phyloP scores from a whole-genome alignment of 2,888 invertebrate species.

The Leistus spinibarbis region DNA sequence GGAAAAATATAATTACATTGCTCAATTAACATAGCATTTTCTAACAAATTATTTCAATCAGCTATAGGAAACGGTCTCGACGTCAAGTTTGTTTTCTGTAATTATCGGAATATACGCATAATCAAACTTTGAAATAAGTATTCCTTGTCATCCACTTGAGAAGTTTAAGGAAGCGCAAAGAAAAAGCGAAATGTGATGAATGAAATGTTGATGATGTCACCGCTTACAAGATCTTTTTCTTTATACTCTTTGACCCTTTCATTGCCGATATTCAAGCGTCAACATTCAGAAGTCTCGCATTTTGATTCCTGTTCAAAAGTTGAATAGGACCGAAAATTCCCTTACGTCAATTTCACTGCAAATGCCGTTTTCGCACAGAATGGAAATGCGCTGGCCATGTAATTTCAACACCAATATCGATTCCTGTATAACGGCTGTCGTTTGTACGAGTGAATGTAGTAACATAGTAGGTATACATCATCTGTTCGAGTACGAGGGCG shows the following conservation, averaged over 20 bases:
- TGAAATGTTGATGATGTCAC: neutral
- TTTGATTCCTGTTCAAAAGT: conserved; percentile 27
- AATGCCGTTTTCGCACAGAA: conserved; percentile 8
- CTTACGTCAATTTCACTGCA: conserved; percentile 30
- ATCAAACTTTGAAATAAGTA: too few species aligned
- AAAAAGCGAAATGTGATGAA: too few species aligned
- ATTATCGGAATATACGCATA: too few species aligned
- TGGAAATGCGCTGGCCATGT: conserved; percentile 1
- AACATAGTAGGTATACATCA: too few species aligned
- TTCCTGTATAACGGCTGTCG: conserved; percentile 11
- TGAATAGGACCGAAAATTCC: conserved; percentile 29
- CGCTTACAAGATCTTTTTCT: neutral
- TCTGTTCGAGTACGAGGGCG: conserved; percentile 5
- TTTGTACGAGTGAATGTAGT: conserved; percentile 27
- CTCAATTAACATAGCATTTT: too few species aligned
- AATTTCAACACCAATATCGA: conserved; percentile 13
- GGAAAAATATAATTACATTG: too few species aligned
- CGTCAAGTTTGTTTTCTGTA: too few species aligned
- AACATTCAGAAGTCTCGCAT: conserved; percentile 16
- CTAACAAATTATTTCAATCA: too few species aligned
- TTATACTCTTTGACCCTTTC: neutral
- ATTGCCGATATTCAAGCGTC: neutral
- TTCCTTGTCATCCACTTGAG: too few species aligned
- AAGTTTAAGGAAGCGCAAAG: too few species aligned
- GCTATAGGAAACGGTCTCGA: too few species aligned